Conservation (phyloP, 2,888 invertebrate genomes). For the Cephus pulcher region DNA sequence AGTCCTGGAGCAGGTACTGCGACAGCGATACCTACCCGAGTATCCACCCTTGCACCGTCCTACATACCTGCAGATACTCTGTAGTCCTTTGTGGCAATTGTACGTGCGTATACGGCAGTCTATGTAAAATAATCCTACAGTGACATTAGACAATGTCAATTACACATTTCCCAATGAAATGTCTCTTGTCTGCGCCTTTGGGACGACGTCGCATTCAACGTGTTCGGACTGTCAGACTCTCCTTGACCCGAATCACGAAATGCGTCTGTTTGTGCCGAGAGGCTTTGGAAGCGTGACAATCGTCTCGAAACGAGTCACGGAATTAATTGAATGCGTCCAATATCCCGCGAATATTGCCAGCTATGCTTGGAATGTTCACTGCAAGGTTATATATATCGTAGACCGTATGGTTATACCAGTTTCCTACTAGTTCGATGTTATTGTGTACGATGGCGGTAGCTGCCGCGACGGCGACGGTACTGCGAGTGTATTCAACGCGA, state of each 20-base stretch:
- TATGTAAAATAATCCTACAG: background rate
- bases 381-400: background rate
- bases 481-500: background rate
- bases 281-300: background rate
- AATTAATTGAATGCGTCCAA: background rate
- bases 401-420: background rate
- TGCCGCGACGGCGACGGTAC: background rate
- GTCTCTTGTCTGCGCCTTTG: background rate
- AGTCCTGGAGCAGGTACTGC: background rate
- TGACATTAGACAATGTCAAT: background rate
- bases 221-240: background rate
- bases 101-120: background rate
- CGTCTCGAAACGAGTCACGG: background rate
- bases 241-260: background rate
- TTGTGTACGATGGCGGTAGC: background rate
- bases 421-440: background rate
- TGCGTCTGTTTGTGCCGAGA: background rate
- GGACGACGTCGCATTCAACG: background rate
- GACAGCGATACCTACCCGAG: background rate
- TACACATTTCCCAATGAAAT: background rate
- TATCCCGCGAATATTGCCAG: background rate
- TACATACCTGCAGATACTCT: background rate
- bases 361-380: background rate
- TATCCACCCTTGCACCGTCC: background rate
- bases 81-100: background rate